Conservation (phyloP, 2,888 invertebrate species). For the Rhogogaster chlorosoma region DNA sequence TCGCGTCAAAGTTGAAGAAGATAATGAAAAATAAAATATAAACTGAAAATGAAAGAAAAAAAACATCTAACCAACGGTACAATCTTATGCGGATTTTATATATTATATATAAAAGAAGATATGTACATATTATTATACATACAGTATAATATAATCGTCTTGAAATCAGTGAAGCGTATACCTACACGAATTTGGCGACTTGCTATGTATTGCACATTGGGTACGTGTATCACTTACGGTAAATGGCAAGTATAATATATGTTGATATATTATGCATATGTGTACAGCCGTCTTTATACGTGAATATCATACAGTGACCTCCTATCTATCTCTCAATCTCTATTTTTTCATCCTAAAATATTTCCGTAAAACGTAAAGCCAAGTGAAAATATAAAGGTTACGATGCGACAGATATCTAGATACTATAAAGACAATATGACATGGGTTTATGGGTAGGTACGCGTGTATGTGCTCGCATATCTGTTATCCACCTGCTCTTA, state of each 20-base stretch:
- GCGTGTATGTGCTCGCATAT: background rate
- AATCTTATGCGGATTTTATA: background rate
- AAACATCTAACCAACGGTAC: background rate
- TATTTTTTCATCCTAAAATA: background rate
- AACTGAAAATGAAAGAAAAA: background rate
- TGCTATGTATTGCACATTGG: background rate
- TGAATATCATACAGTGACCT: background rate
- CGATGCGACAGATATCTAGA: background rate
- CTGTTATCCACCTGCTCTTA: no score
- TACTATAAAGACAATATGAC: background rate
- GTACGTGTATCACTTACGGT: background rate
- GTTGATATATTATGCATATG: background rate
- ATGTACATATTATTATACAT: background rate
- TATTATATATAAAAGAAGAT: background rate
- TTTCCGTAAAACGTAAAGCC: background rate
- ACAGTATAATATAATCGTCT: background rate
- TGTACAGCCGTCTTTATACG: background rate
- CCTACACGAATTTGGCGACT: background rate
- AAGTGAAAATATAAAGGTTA: constrained; percentile 16
- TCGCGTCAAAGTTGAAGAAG: background rate
- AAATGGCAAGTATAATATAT: background rate
- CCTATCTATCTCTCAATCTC: background rate
- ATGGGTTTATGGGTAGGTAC: background rate
- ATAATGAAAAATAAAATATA: background rate
- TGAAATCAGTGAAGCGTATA: constrained; percentile 8